Evolutionary conservation across 2,113 vertebrate species (phyloP).

Genomic region (Candoia aspera): DNA sequence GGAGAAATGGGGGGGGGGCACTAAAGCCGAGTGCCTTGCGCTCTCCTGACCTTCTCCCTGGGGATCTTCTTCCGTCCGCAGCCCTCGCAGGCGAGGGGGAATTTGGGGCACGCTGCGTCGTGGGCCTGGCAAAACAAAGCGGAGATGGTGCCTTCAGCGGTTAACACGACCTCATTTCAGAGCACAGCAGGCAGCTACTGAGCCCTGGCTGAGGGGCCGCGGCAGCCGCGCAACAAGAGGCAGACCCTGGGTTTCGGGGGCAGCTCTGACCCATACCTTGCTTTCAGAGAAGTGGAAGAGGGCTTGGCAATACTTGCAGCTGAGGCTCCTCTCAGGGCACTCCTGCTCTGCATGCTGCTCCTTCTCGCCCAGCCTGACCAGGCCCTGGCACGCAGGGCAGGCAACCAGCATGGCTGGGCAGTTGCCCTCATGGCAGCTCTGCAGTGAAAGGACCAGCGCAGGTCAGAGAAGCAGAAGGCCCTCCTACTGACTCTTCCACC

Average conservation of each 20-base stretch:
- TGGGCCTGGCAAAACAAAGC: constrained; percentile 76
- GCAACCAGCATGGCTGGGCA: constrained; percentile 71
- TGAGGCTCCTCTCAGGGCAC: constrained; percentile 76
- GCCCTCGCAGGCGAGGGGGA: constrained; percentile 87
- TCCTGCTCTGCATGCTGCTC: constrained; percentile 76
- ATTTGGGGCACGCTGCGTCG: constrained; percentile 83
- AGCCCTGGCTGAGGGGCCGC: too few relatives aligned
- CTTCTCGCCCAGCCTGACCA: constrained; percentile 70
- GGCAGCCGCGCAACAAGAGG: too few relatives aligned
- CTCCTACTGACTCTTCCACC: background rate
- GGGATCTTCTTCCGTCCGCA: constrained; percentile 88
- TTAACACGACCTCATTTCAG: background rate
- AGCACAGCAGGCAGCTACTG: too few relatives aligned
- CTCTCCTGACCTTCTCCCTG: constrained; percentile 83
- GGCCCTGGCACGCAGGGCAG: constrained; percentile 71
- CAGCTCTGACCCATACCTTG: constrained; percentile 69
- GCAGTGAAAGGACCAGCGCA: background rate
- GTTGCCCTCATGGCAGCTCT: constrained; percentile 74
- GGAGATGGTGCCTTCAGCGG: background rate
- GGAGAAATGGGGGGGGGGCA: too few relatives aligned
- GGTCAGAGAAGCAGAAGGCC: background rate
- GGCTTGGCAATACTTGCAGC: constrained; percentile 77
- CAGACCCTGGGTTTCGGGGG: background rate
- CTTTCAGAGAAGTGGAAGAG: constrained; percentile 73
- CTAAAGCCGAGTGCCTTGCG: too few relatives aligned